These are phyloP conservation scores for Ruditapes philippinarum DNA, from an alignment of 1,140 invertebrate species.

Conservation along the genomic window DNA sequence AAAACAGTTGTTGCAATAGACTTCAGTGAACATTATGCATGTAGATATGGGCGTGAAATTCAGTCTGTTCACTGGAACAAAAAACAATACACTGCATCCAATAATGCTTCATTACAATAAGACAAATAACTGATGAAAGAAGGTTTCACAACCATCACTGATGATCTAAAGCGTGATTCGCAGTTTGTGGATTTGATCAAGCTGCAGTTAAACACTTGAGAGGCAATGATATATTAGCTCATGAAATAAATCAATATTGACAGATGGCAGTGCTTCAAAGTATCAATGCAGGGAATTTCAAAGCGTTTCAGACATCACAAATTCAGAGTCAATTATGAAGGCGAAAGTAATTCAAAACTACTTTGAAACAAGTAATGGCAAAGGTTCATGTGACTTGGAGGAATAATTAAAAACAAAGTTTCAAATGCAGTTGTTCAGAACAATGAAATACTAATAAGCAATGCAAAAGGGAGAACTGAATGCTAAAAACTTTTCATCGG, in stretches of 20 bases:
- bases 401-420: slow-evolving; percentile 13
- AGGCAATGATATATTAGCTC: neutral
- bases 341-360: neutral
- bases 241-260: slow-evolving; percentile 12
- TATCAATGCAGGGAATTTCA: neutral
- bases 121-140: neutral
- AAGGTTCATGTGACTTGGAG: neutral
- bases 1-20: slow-evolving; percentile 15
- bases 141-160: neutral
- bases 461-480: neutral
- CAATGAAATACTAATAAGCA: neutral
- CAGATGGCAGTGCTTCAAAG: slow-evolving; percentile 14
- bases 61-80: slow-evolving; percentile 38
- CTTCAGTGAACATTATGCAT: slow-evolving; percentile 26
- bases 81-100: slow-evolving; percentile 5
- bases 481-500: neutral
- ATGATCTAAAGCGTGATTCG: neutral
- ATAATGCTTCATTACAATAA: slow-evolving; percentile 23
- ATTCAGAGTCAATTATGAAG: neutral
- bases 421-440: neutral
- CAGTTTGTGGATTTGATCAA: neutral
- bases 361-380: slow-evolving; percentile 28
- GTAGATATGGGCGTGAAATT: too few relatives aligned
- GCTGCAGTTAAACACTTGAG: neutral
- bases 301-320: too few relatives aligned